Evolutionary conservation across 1,140 invertebrate species (phyloP), one percentile per base, ranked within the genome.

Genomic region (Drosophila sp.): DNA sequence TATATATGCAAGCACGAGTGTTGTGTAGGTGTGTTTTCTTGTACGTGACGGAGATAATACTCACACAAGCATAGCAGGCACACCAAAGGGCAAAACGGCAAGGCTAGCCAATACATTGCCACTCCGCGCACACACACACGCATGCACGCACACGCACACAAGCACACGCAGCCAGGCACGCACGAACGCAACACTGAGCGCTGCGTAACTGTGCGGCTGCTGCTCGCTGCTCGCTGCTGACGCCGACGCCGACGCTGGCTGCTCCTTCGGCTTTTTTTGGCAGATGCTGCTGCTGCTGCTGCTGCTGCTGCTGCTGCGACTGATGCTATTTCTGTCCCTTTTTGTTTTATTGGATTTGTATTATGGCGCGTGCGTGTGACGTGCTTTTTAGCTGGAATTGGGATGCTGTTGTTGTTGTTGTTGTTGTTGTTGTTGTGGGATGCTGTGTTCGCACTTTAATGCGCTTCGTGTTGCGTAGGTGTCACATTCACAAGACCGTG

Each of bases 51-150:
- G 63, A 53, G 64, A 67, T 66, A 59, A 80, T 83, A 83, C 80
- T 83, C 84, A 83, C 80, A 76, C 59, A 83, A 76, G 73, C 69
- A 86, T 50, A 84, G 59, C 48, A 80, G 65, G 77, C 80, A 83
- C 71, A 84, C 80, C 80, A 80, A 80, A 64, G 81, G 59, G 72
- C 80, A 84, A 73, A 77, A 73, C 59, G 77, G 76, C 79, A 80
- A 72, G 67, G 72, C 59, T 84, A 78, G 63, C 77, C 74, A 84
- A 84, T 83, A 83, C 80, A 83, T 83, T 84, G 76, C 80, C 77
- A 69, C 36, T 53, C 53, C 53, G 36, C 51, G 69, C 34, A 18
- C 46, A 53, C 65, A 57, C 61, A 57, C 41, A 29, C 45, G 29
- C 36, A 34, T 46, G 8, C 56, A 36, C 36, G 36, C 46, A 18